These are phyloP conservation scores for Forbesichthys agassizii DNA, from an alignment of 2,113 vertebrate species.

Conservation along the genomic window DNA sequence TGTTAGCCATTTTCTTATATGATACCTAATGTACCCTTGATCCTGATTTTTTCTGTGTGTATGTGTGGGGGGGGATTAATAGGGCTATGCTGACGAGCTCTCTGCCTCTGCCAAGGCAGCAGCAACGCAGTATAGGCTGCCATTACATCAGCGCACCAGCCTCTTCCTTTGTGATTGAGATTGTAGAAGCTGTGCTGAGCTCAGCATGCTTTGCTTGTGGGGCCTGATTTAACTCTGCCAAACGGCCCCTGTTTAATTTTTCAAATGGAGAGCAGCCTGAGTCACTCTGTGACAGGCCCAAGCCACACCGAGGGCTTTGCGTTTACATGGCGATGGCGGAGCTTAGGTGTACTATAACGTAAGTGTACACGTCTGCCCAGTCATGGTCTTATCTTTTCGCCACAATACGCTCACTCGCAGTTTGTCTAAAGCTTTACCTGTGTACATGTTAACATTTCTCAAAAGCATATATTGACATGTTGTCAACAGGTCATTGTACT, in stretches of 20 bases:
- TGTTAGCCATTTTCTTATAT: slow-evolving; percentile 34
- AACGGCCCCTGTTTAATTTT: slow-evolving; percentile 71
- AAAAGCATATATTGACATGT: not conserved
- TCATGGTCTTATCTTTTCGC: slow-evolving; percentile 21
- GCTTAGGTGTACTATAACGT: slow-evolving; percentile 26
- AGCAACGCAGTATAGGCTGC: slow-evolving; percentile 51
- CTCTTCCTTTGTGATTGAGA: slow-evolving; percentile 74
- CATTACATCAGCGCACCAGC: slow-evolving; percentile 73
- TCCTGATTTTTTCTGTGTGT: slow-evolving; percentile 19
- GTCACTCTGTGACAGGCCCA: slow-evolving; percentile 68
- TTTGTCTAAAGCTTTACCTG: not conserved
- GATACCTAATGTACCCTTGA: slow-evolving; percentile 70
- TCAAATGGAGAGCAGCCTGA: slow-evolving; percentile 77
- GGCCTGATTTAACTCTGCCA: slow-evolving; percentile 73
- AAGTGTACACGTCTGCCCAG: slow-evolving; percentile 18
- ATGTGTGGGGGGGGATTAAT: slow-evolving; percentile 42
- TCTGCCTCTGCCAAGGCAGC: slow-evolving; percentile 72
- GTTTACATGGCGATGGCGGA: slow-evolving; percentile 8
- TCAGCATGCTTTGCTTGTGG: slow-evolving; percentile 70
- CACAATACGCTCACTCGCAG: not conserved
- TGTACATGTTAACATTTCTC: not conserved
- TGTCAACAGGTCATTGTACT: not conserved
- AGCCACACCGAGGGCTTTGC: slow-evolving; percentile 37
- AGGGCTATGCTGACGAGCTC: slow-evolving; percentile 70
- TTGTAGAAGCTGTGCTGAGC: slow-evolving; percentile 69